Evolutionary conservation across 2,888 invertebrate genomes (phyloP).

Genomic region (Meloe dianella): DNA sequence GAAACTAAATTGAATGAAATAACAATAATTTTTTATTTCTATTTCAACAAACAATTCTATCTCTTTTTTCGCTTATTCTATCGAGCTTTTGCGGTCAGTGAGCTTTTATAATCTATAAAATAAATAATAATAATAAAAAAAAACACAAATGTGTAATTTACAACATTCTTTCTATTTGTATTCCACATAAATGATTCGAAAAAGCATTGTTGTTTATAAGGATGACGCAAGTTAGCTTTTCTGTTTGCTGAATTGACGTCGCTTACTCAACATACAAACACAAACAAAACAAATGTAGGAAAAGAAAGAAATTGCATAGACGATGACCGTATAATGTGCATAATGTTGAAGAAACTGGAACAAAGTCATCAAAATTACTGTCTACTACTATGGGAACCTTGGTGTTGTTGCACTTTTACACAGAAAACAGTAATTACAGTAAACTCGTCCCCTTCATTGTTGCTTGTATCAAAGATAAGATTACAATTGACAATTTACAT

Average conservation of each 20-base stretch:
- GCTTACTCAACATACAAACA: conserved; percentile 13
- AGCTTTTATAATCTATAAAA: background rate
- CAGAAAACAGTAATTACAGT: background rate
- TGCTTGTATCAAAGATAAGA: background rate
- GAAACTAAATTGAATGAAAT: background rate
- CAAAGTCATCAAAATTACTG: conserved; percentile 18
- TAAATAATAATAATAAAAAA: too few relatives aligned
- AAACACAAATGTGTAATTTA: background rate
- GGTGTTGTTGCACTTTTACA: conserved; percentile 13
- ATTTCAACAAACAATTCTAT: background rate
- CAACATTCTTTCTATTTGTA: background rate
- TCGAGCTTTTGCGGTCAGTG: background rate
- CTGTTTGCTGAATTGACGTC: conserved; percentile 16
- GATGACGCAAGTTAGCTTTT: conserved; percentile 15
- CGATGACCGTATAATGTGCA: background rate
- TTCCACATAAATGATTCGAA: background rate
- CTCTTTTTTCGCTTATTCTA: background rate
- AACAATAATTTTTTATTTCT: background rate
- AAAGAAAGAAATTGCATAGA: background rate
- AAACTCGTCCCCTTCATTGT: too few relatives aligned
- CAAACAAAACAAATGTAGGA: background rate
- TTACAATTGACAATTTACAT: too few relatives aligned
- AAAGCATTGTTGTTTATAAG: background rate
- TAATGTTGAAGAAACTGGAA: background rate
- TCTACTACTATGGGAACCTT: conserved; percentile 15